Conservation (phyloP, 2,888 invertebrate species). For the Thyatira batis region DNA sequence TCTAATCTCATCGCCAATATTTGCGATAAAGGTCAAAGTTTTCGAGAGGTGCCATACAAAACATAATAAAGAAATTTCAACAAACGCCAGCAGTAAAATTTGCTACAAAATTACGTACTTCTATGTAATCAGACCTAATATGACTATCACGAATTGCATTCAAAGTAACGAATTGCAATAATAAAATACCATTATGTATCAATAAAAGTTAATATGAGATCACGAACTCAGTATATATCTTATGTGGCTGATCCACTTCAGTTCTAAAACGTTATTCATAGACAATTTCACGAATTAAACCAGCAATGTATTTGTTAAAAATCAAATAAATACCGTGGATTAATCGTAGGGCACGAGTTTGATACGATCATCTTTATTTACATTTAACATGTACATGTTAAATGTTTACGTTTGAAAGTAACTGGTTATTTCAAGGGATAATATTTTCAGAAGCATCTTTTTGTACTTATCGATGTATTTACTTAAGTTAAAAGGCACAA, state of each 20-base stretch:
- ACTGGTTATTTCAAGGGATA: too few species aligned
- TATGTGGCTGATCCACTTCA: constrained; percentile 32
- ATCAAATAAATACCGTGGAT: background rate
- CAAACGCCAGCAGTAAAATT: constrained; percentile 9
- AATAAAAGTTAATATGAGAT: constrained; percentile 38
- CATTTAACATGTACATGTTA: too few species aligned
- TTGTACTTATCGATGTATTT: background rate
- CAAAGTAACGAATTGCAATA: constrained; percentile 50
- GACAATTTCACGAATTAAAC: background rate
- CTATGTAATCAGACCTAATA: constrained; percentile 30
- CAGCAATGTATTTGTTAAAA: background rate
- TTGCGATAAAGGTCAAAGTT: background rate
- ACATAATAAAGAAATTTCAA: background rate
- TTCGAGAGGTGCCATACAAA: background rate
- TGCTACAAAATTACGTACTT: constrained; percentile 19
- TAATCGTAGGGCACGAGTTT: background rate
- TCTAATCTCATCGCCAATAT: background rate
- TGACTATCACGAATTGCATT: constrained; percentile 44
- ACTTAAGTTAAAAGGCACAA: background rate
- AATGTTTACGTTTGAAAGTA: too few species aligned
- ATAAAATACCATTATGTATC: constrained; percentile 53
- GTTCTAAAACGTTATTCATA: constrained; percentile 3
- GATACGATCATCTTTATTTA: background rate
- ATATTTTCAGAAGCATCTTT: background rate
- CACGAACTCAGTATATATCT: constrained; percentile 30